Evolutionary conservation across 2,113 vertebrate genomes (phyloP).

Genomic region (Gallinago jamesoni): DNA sequence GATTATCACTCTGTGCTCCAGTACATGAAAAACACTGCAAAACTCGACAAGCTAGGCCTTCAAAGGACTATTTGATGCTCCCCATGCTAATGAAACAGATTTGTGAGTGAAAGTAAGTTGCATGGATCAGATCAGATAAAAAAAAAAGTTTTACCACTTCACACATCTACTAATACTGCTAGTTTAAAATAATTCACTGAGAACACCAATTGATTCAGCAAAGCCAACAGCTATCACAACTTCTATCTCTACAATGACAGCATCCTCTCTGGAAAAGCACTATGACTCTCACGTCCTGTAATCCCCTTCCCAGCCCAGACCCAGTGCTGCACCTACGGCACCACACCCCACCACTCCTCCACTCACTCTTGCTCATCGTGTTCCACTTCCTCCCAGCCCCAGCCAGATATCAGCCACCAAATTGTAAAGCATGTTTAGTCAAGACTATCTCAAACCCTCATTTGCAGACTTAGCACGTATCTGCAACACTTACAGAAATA

Average conservation of each 20-base stretch:
- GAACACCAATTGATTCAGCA: background rate
- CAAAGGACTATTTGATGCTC: background rate
- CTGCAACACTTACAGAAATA: background rate
- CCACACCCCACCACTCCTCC: conserved; percentile 13
- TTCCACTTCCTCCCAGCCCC: conserved; percentile 18
- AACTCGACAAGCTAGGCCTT: conserved; percentile 8
- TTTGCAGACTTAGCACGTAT: background rate
- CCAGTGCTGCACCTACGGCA: background rate
- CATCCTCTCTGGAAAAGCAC: background rate
- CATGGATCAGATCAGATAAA: background rate
- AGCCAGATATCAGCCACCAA: background rate
- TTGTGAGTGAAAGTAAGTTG: background rate
- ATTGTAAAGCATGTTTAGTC: too few species aligned
- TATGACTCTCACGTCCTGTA: background rate
- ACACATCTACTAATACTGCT: background rate
- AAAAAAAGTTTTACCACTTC: background rate
- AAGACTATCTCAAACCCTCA: background rate
- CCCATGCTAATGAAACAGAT: background rate
- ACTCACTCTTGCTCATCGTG: conserved; percentile 19
- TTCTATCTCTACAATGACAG: background rate
- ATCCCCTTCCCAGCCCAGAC: background rate
- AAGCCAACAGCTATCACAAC: background rate
- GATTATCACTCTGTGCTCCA: background rate
- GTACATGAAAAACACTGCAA: background rate
- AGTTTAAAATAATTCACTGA: background rate